phyloP scores from a whole-genome alignment of 1,140 invertebrate genomes.

The Solenopsis fugax region DNA sequence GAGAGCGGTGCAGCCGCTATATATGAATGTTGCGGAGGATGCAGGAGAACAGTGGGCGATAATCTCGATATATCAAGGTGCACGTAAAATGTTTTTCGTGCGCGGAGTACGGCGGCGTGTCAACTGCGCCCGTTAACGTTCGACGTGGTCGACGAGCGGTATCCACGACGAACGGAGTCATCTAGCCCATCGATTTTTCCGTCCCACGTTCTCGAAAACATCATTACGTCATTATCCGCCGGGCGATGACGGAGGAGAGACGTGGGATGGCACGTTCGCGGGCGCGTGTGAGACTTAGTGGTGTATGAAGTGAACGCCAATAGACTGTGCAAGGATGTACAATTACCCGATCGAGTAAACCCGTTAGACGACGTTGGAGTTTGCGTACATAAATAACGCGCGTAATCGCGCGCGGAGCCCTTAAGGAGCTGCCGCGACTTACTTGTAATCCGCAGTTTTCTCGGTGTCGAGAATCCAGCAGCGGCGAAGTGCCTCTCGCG shows the following conservation, averaged over 20 bases:
- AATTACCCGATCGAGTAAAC: conserved; percentile 71
- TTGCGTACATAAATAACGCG: conserved; percentile 46
- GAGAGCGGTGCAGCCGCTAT: background rate
- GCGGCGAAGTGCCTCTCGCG: conserved; percentile 29
- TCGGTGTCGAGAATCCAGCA: conserved; percentile 1
- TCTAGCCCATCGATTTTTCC: conserved; percentile 42
- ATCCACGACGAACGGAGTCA: background rate
- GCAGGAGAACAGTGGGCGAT: conserved; percentile 2
- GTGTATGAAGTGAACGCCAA: conserved; percentile 69
- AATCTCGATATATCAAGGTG: conserved; percentile 32
- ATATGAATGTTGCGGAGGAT: conserved; percentile 8
- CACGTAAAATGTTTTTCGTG: conserved; percentile 23
- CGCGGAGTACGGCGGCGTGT: background rate
- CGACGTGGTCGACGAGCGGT: background rate
- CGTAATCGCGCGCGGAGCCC: conserved; percentile 42
- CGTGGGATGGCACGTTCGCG: conserved; percentile 31
- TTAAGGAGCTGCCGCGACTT: conserved; percentile 58
- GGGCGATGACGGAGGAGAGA: conserved; percentile 66
- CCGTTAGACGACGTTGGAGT: conserved; percentile 67
- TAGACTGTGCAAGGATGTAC: conserved; percentile 67
- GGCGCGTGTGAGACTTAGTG: conserved; percentile 62
- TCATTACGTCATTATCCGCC: conserved; percentile 72
- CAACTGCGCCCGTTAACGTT: background rate
- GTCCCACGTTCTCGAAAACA: conserved; percentile 62
- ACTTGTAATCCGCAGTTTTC: conserved; percentile 59